These are phyloP conservation scores for Acropora yongei DNA, from an alignment of 64 coral and sea anemone genomes.

Conservation along the genomic window DNA sequence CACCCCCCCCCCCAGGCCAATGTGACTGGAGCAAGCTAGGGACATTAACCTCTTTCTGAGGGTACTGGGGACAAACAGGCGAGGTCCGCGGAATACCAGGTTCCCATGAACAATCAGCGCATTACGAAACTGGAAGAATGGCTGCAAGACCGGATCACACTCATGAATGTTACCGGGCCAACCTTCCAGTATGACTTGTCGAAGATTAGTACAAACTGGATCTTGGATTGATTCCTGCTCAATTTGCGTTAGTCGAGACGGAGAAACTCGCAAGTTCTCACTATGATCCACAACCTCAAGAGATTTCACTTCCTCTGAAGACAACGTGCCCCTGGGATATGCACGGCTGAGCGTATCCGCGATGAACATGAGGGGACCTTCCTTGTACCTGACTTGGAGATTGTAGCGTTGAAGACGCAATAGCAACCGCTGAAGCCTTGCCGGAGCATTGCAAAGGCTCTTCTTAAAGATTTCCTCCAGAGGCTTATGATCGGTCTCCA, in stretches of 20 bases:
- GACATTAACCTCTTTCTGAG: constrained; percentile 6
- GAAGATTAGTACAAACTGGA: constrained; percentile 5
- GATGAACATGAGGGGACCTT: background rate
- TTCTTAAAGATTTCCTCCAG: constrained; percentile 17
- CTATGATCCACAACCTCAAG: background rate
- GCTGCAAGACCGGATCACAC: background rate
- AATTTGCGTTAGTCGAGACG: background rate
- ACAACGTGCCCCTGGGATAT: background rate
- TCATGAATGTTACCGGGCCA: background rate
- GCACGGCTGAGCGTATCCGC: constrained; percentile 3
- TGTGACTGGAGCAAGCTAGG: background rate
- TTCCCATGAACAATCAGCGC: constrained; percentile 19
- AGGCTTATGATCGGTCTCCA: constrained; percentile 20
- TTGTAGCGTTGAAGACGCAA: constrained; percentile 12
- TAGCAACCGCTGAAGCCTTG: background rate
- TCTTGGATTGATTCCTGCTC: constrained; percentile 3
- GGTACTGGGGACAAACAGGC: background rate
- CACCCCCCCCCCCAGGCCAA: background rate
- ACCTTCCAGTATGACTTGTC: background rate
- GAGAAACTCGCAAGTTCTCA: background rate
- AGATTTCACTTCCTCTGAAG: background rate
- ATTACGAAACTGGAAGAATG: constrained; percentile 24
- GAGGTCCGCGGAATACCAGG: background rate
- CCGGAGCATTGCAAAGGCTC: background rate
- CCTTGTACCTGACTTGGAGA: background rate